A percentile compares a stretch with the other conserved stretches of the same genome.
These are phyloP conservation scores for Zoroaster sp. DNA, from an alignment of 53 echinoderm and acorn worm genomes.

Conservation along the genomic window DNA sequence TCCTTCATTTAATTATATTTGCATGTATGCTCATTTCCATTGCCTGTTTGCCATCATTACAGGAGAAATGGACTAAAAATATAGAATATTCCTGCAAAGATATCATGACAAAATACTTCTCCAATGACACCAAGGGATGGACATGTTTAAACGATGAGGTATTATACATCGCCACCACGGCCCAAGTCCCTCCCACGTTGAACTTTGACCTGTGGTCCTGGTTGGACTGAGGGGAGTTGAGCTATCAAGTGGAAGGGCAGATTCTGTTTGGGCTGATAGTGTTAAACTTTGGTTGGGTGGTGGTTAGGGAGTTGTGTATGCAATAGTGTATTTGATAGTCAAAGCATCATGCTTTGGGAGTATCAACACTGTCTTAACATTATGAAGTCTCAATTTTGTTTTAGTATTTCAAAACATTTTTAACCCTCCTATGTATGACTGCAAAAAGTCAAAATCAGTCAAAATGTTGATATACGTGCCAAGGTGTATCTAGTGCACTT, in stretches of 20 bases:
- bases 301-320: not conserved
- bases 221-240: not conserved
- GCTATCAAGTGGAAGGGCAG: not conserved
- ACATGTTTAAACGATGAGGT: not conserved
- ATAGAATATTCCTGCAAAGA: not conserved
- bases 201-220: not conserved
- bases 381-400: no score
- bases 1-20: not conserved
- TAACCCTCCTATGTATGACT: no score
- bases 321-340: no score
- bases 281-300: not conserved
- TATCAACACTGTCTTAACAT: no score
- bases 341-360: no score
- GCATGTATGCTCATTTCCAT: slow-evolving; percentile 18
- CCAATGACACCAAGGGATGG: not conserved
- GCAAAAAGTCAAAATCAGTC: no score
- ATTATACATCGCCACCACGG: not conserved
- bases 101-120: not conserved
- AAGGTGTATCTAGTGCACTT: no score
- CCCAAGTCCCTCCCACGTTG: not conserved
- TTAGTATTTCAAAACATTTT: no score
- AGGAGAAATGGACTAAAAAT: not conserved
- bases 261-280: not conserved
- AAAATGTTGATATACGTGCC: no score
- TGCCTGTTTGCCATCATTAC: slow-evolving; percentile 1